Conservation (phyloP, 2,888 invertebrate species). For the Apamea sordens region DNA sequence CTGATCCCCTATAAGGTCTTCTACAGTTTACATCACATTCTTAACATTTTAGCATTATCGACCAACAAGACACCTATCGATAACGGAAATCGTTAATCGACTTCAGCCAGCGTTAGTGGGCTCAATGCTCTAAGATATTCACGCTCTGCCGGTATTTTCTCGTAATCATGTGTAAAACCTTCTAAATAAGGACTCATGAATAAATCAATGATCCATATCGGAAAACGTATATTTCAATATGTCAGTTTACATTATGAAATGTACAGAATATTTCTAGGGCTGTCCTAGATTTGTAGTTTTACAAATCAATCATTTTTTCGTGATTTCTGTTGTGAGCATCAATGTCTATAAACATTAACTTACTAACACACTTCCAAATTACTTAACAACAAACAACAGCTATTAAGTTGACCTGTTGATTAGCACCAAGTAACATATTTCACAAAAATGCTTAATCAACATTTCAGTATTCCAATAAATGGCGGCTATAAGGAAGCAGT, state of each 20-base stretch:
- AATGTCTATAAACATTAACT: slow-evolving; percentile 15
- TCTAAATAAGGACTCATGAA: slow-evolving; percentile 30
- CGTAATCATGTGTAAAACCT: slow-evolving; percentile 23
- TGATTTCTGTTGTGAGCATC: not conserved
- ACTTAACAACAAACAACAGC: slow-evolving; percentile 16
- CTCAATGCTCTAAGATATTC: slow-evolving; percentile 25
- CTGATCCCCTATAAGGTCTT: not conserved
- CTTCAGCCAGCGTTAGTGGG: not conserved
- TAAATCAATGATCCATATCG: slow-evolving; percentile 35
- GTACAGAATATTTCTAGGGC: not conserved
- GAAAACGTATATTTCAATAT: slow-evolving; percentile 30
- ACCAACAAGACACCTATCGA: slow-evolving; percentile 21
- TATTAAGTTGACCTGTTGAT: not conserved
- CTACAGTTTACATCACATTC: slow-evolving; percentile 3
- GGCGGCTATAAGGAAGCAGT: slow-evolving; percentile 49
- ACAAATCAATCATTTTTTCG: slow-evolving; percentile 13
- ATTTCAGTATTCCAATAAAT: slow-evolving; percentile 22
- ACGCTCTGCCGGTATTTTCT: slow-evolving; percentile 5
- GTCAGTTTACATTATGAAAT: slow-evolving; percentile 34
- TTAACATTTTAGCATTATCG: not conserved
- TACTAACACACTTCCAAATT: slow-evolving; percentile 5
- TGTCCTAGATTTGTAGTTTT: not conserved
- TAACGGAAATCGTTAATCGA: slow-evolving; percentile 21
- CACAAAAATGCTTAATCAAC: slow-evolving; percentile 7
- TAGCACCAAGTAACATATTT: slow-evolving; percentile 18